Conservation (phyloP, 2,113 vertebrate species). For the Hassar affinis region DNA sequence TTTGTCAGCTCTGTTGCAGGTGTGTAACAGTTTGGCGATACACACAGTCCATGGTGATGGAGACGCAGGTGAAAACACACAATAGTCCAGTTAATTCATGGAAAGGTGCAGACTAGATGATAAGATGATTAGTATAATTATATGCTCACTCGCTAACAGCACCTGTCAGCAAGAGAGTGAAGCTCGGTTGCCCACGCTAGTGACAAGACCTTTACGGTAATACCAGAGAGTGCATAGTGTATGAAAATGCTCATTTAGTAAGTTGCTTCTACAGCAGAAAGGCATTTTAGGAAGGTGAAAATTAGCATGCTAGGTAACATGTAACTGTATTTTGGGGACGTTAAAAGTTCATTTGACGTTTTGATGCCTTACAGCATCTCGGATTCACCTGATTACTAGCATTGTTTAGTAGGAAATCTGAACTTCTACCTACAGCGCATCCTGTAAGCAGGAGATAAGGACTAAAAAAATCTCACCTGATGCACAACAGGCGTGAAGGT, state of each 20-base stretch:
- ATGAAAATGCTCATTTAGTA: constrained; percentile 1
- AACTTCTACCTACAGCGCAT: constrained; percentile 4
- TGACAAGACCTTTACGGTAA: constrained; percentile 25
- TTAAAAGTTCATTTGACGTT: too few species aligned
- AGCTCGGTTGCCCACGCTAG: neutral
- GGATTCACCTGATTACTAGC: neutral
- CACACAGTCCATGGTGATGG: neutral
- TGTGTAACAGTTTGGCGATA: neutral
- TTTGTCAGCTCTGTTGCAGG: neutral
- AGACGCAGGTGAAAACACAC: neutral
- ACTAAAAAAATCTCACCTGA: constrained; percentile 22
- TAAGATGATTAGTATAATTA: constrained; percentile 28
- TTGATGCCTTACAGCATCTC: neutral
- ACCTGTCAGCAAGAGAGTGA: neutral
- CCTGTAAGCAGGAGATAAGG: constrained; percentile 6
- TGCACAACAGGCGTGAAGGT: constrained; percentile 21
- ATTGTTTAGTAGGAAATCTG: constrained; percentile 7
- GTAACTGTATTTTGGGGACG: neutral
- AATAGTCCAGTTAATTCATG: neutral
- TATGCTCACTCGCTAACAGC: neutral
- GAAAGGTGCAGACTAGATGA: constrained; percentile 9
- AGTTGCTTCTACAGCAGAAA: neutral
- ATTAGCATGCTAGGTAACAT: neutral
- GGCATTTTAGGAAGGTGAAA: neutral
- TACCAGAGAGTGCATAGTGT: neutral